Base-by-base conservation (phyloP, 2,113 vertebrate genomes). In the Macroglossus sobrinus region DNA sequence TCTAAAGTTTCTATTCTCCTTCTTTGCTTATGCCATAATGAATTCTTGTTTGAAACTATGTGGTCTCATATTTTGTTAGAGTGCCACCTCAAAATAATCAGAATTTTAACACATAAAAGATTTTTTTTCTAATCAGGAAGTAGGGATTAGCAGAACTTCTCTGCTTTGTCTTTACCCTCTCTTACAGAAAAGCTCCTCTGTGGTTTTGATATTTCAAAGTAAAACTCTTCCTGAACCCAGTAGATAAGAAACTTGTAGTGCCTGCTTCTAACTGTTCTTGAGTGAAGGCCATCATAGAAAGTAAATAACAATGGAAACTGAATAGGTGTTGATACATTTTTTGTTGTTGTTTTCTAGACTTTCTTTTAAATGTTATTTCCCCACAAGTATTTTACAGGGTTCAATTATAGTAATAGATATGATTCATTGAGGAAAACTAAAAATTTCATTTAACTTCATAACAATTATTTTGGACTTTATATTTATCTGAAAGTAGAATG, bases 401-500 rank as follows among this genome's bases (percentile, higher is more conserved):
- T 80, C 74, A 88, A 45, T 72, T 93, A 71, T 7, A 50, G 11
- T 86, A 82, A 68, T 8, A 28, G 55, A 38, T 45, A 82, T 8
- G 13, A 87, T 69, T 14, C 35, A 84, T 2, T 78, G 53, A 88
- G n/a, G 84, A 55, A 14, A 96, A 92, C 7, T 71, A 21, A 11
- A 94, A 64, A 22, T 79, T 92, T 69, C 30, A 69, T 21, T 86
- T 88, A 71, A 89, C 35, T 64, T 74, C 50, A 53, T 69, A 94
- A 35, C 1, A 68, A 57, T 43, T 35, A 13, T 82, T 94, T 94
- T 79, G 19, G 40, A 93, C 18, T 91, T 95, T 30, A 61, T 68
- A 95, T 97, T 96, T 84, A 81, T 94, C 97, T 96, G 74, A 94
- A 88, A 84, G 35, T n/a, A 93, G 55, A 94, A 91, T 69, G 84